These are phyloP conservation scores for Synergus gifuensis DNA, from an alignment of 2,888 invertebrate species.

Conservation along the genomic window DNA sequence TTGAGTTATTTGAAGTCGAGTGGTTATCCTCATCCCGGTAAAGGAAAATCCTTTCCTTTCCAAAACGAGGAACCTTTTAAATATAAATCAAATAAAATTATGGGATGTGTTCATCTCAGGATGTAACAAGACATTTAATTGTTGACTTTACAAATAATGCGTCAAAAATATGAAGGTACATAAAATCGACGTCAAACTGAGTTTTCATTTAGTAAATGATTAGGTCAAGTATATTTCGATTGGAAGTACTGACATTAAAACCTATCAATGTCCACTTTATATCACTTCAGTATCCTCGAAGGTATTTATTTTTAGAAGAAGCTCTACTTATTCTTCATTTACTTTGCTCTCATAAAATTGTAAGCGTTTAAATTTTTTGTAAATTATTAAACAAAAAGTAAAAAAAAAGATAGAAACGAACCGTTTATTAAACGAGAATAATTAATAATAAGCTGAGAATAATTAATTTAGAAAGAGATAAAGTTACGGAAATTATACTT, in stretches of 20 bases:
- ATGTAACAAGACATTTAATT: no score
- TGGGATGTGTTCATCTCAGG: no score
- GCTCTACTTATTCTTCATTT: not conserved
- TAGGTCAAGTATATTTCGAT: slow-evolving; percentile 11
- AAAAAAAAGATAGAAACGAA: not conserved
- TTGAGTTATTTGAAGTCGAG: no score
- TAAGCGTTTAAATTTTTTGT: not conserved
- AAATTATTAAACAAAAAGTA: not conserved
- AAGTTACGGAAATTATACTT: not conserved
- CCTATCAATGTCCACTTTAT: slow-evolving; percentile 1
- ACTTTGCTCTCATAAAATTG: not conserved
- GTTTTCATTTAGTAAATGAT: slow-evolving; percentile 1
- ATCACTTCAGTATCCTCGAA: not conserved
- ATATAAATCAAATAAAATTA: no score
- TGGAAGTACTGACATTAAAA: slow-evolving; percentile 8
- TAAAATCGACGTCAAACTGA: not conserved
- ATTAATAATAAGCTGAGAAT: not conserved
- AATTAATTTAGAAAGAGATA: not conserved
- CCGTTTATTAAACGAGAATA: not conserved
- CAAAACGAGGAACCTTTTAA: no score
- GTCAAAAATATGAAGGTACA: not conserved
- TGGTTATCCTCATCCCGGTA: no score
- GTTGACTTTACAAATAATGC: not conserved
- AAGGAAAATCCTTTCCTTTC: no score
- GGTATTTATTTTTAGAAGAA: not conserved